Percentiles rank a stretch among this genome's conserved stretches.
These are phyloP conservation scores for Drosophila persimilis DNA, from an alignment of 1,140 invertebrate species.

Conservation along the genomic window DNA sequence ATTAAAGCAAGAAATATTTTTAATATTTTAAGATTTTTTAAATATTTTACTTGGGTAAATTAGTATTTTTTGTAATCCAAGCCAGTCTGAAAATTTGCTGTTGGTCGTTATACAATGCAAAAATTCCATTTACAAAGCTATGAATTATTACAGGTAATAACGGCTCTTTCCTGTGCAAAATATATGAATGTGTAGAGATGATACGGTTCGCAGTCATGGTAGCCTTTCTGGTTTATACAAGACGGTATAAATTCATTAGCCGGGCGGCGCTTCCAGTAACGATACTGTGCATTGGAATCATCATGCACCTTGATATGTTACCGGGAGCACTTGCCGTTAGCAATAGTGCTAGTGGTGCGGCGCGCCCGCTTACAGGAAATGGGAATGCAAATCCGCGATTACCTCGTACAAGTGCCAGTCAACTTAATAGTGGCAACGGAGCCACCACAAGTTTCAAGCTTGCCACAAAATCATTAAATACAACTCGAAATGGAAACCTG, in stretches of 20 bases:
- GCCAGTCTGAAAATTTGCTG: no score
- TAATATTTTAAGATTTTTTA: background rate
- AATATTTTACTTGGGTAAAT: background rate
- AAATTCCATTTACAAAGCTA: no score
- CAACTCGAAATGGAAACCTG: constrained; percentile 67
- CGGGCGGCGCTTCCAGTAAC: constrained; percentile 29
- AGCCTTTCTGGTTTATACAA: constrained; percentile 17
- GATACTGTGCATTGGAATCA: constrained; percentile 33
- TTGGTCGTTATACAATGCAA: no score
- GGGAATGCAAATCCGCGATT: constrained; percentile 59
- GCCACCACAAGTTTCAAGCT: constrained; percentile 83
- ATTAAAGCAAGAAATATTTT: background rate
- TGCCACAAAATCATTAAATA: constrained; percentile 58
- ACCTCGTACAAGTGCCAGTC: constrained; percentile 68
- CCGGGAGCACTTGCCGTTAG: constrained; percentile 29
- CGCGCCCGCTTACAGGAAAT: constrained; percentile 40
- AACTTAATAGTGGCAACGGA: constrained; percentile 82
- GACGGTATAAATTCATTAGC: constrained; percentile 18
- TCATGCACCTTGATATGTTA: constrained; percentile 11
- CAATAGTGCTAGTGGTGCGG: constrained; percentile 15
- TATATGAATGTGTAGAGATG: constrained; percentile 1
- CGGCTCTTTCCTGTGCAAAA: background rate
- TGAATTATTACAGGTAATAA: no score
- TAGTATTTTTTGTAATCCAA: background rate
- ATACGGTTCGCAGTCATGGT: constrained; percentile 37